Percentiles rank a stretch among this genome's conserved stretches.
These are phyloP conservation scores for Ichneumoninae sp. DNA, from an alignment of 2,888 invertebrate genomes.

Conservation along the genomic window DNA sequence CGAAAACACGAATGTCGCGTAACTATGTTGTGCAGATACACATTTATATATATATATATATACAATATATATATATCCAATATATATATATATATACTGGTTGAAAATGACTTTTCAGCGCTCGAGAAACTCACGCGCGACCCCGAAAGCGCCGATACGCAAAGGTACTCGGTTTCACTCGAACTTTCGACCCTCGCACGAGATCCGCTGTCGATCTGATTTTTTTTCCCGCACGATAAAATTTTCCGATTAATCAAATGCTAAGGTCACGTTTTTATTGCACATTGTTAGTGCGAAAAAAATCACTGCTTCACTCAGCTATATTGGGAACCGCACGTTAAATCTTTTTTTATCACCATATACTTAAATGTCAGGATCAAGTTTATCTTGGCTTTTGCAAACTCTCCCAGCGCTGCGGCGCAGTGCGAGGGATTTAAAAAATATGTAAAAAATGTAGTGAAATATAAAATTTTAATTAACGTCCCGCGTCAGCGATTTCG, in stretches of 20 bases:
- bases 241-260: background rate
- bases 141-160: background rate
- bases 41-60: background rate
- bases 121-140: background rate
- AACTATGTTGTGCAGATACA: background rate
- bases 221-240: background rate
- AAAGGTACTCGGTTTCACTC: slow-evolving; percentile 11
- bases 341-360: background rate
- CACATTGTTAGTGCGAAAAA: background rate
- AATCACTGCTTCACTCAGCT: background rate
- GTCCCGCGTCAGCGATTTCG: slow-evolving; percentile 16
- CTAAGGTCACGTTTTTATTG: background rate
- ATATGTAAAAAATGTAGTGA: background rate
- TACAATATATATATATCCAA: background rate
- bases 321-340: background rate
- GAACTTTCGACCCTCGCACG: slow-evolving; percentile 6
- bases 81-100: background rate
- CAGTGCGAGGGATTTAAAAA: background rate
- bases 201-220: background rate
- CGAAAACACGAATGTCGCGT: background rate
- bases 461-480: slow-evolving; percentile 1
- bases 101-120: background rate
- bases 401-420: background rate
- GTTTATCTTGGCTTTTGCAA: background rate
- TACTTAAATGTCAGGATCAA: background rate